Evolutionary conservation across 2,797 vertebrate species (phyloP).

Genomic region (Leucoraja ocellata): DNA sequence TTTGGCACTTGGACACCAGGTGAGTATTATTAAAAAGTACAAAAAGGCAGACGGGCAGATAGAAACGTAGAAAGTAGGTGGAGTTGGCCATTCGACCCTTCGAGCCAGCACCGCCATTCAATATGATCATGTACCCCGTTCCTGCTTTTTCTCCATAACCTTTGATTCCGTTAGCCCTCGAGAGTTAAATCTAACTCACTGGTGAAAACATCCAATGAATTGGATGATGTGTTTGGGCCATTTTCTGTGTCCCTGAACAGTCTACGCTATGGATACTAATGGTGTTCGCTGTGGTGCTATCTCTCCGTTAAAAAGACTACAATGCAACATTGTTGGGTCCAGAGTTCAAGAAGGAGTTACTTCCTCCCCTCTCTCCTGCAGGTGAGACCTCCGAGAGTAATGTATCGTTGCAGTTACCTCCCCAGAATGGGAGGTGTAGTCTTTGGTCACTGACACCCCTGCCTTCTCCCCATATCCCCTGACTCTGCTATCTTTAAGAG

Average conservation of each 20-base stretch:
- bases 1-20: not conserved
- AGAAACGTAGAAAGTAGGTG: too few relatives aligned
- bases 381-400: not conserved
- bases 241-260: not conserved
- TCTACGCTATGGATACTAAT: not conserved
- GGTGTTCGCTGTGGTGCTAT: not conserved
- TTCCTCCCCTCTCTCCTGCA: not conserved
- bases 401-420: not conserved
- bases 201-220: too few relatives aligned
- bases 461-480: not conserved
- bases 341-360: not conserved
- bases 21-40: not conserved
- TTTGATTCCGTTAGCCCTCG: too few relatives aligned
- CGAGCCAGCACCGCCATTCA: too few relatives aligned
- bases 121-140: too few relatives aligned
- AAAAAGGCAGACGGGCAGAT: not conserved
- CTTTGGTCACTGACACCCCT: not conserved
- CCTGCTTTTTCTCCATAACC: too few relatives aligned
- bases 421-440: not conserved
- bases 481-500: too few relatives aligned
- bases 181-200: too few relatives aligned
- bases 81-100: too few relatives aligned
- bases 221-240: not conserved
- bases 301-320: not conserved
- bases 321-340: not conserved